Conservation (phyloP, 1,140 invertebrate species). For the Drosophila novamexicana region DNA sequence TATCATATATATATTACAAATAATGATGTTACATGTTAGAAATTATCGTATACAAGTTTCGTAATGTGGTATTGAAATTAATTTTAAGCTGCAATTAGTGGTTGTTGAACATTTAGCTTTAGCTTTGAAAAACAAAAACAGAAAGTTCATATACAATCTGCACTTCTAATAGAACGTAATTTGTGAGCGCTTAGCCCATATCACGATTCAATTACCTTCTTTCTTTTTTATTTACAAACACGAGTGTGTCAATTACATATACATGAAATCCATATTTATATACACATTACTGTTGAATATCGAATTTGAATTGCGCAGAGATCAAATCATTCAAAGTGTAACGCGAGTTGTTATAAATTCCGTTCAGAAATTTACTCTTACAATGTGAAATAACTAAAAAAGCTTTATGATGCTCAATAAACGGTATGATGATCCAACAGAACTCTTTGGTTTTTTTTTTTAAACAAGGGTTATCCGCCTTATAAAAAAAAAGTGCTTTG, state of each 20-base stretch:
- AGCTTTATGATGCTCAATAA: slow-evolving; percentile 71
- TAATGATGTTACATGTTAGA: slow-evolving; percentile 47
- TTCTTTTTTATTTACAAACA: slow-evolving; percentile 19
- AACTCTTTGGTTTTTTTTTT: neutral
- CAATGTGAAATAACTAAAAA: slow-evolving; percentile 65
- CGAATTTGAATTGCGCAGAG: slow-evolving; percentile 10
- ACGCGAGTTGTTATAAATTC: slow-evolving; percentile 82
- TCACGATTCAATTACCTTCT: slow-evolving; percentile 40
- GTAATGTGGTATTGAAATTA: slow-evolving; percentile 70
- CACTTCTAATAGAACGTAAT: slow-evolving; percentile 47
- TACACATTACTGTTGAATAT: slow-evolving; percentile 47
- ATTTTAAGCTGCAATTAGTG: slow-evolving; percentile 82
- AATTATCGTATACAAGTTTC: slow-evolving; percentile 63
- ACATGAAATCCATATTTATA: slow-evolving; percentile 34
- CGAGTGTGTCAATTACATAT: slow-evolving; percentile 62
- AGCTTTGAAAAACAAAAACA: slow-evolving; percentile 51
- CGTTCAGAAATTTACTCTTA: slow-evolving; percentile 79
- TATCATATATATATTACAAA: slow-evolving; percentile 39
- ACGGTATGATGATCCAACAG: slow-evolving; percentile 21
- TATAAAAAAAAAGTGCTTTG: neutral
- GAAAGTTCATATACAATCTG: slow-evolving; percentile 71
- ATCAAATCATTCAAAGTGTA: slow-evolving; percentile 52
- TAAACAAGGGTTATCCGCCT: too few species aligned
- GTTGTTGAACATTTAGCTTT: slow-evolving; percentile 82
- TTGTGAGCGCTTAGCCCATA: slow-evolving; percentile 45